Base-by-base conservation (phyloP, 2,113 vertebrate genomes). In the Ochotona curzoniae region DNA sequence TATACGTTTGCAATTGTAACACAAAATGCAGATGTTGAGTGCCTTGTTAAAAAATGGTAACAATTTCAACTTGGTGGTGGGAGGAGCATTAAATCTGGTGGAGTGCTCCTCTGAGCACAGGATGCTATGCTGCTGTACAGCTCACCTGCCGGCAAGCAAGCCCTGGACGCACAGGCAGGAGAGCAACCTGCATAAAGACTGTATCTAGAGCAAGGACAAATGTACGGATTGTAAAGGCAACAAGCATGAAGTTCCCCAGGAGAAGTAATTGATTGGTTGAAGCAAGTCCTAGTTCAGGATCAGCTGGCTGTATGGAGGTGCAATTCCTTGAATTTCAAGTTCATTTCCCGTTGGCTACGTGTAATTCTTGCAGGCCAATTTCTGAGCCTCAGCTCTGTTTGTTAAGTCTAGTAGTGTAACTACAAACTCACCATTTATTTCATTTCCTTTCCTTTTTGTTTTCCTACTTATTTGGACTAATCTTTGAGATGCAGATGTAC, bases 51-150 rank as follows among this genome's bases (percentile, higher is more conserved):
- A 69, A 75, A n/a, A 23, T 57, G 26, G 20, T 44, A 18, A 64
- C 13, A 38, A 64, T 84, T 91, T n/a, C 21, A 38, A 67, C 25
- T 12, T 25, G 32, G 21, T 1, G 8, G 26, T 7, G 8, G 28
- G n/a, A 75, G 75, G 38, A 38, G 14, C 18, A 2, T 30, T 71
- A 35, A 81, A 44, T 8, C n/a, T 9, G 38, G 26, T 4, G 21
- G 3, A 5, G 26, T 0, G 6, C 49, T 23, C 11, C n/a, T 74
- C 32, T 89, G 60, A 44, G 57, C 10, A 2, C 4, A 9, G 32
- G 15, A 57, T 8, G 8, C 20, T 23, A 30, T 18, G 44, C 8
- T 6, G 1, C 3, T 15, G 6, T 7, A n/a, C 3, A 75, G n/a
- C 8, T 76, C 4, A 5, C 10, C 0, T 0, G 38, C 61, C 69